phyloP scores from a whole-genome alignment of 1,140 invertebrate genomes.

The Brachionus asplanchnoidis region DNA sequence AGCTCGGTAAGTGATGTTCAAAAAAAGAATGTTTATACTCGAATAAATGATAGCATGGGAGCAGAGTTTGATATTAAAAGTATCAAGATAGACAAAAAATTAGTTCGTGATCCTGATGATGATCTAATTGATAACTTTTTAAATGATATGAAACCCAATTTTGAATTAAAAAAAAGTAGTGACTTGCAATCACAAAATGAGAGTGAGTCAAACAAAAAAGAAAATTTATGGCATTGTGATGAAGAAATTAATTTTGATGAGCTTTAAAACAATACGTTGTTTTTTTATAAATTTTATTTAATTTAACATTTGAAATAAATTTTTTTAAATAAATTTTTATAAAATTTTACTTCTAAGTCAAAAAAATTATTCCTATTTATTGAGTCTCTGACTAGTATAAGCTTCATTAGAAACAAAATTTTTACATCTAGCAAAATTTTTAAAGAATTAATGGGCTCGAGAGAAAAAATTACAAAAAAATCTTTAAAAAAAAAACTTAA shows the following conservation, averaged over 20 bases:
- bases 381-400: too few relatives aligned
- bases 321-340: background rate
- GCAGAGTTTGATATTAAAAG: slow-evolving; percentile 33
- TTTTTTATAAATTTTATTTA: slow-evolving; percentile 1
- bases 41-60: background rate
- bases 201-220: background rate
- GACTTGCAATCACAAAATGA: background rate
- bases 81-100: background rate
- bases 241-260: slow-evolving; percentile 30
- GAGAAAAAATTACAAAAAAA: too few relatives aligned
- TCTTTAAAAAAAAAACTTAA: too few relatives aligned
- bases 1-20: background rate
- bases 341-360: too few relatives aligned
- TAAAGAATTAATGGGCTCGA: too few relatives aligned
- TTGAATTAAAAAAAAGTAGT: background rate
- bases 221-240: slow-evolving; percentile 2
- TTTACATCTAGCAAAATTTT: too few relatives aligned
- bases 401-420: too few relatives aligned
- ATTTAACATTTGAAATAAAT: background rate
- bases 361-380: too few relatives aligned
- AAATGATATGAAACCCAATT: slow-evolving; percentile 24
- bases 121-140: slow-evolving; percentile 30
- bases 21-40: background rate
- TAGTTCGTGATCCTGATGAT: background rate
- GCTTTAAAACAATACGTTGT: background rate